Percentiles rank a stretch among this genome's conserved stretches.
Evolutionary conservation across 2,113 vertebrate genomes (phyloP).

Genomic region (Galbula dea): DNA sequence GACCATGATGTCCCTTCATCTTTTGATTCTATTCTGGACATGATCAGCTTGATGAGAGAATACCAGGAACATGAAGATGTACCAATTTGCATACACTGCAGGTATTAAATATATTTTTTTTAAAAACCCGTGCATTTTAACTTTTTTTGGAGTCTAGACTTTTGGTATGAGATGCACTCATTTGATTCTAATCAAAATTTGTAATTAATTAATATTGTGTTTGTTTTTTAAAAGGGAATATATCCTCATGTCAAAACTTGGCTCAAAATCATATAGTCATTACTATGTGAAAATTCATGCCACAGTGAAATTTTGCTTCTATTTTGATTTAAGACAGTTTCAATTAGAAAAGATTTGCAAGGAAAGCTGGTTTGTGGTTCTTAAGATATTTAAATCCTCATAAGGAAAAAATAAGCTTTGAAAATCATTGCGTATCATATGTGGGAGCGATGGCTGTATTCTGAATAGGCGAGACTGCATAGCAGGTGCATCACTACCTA

Average conservation of each 20-base stretch:
- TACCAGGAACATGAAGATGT: constrained; percentile 94
- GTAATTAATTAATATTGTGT: too few relatives aligned
- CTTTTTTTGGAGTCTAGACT: not conserved
- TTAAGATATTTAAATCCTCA: not conserved
- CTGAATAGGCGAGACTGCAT: not conserved
- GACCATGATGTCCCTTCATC: constrained; percentile 97
- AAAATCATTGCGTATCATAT: not conserved
- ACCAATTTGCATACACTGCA: constrained; percentile 97
- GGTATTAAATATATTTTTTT: constrained; percentile 68
- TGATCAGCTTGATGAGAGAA: constrained; percentile 96
- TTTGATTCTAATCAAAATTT: not conserved
- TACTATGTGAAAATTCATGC: not conserved
- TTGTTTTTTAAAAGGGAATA: not conserved
- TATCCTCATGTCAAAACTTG: not conserved
- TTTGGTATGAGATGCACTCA: not conserved
- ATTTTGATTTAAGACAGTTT: not conserved
- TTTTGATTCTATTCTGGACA: constrained; percentile 97
- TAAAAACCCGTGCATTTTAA: not conserved
- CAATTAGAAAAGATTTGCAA: not conserved
- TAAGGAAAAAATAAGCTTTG: not conserved
- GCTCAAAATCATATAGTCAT: not conserved
- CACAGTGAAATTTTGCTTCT: not conserved
- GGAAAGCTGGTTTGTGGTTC: not conserved
- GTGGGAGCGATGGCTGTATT: not conserved
- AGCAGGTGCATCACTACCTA: not conserved